A percentile compares a stretch with the other conserved stretches of the same genome.
These are phyloP conservation scores for Crotalus tigris DNA, from an alignment of 2,113 vertebrate species.

Conservation along the genomic window DNA sequence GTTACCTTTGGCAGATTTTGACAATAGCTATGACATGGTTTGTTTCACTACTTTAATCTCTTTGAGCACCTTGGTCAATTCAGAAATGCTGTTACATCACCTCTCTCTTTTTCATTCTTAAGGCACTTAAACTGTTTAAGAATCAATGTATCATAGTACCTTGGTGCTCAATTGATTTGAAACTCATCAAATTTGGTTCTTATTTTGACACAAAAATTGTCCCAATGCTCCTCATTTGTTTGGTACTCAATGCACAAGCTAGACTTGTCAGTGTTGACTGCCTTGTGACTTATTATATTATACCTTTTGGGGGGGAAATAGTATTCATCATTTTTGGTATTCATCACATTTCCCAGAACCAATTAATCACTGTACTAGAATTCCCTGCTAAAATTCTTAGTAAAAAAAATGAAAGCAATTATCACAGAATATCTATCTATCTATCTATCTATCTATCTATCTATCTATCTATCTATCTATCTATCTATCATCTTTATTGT, in stretches of 20 bases:
- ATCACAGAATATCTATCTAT: not conserved
- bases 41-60: constrained; percentile 10
- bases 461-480: not conserved
- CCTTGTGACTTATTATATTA: not conserved
- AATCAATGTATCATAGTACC: not conserved
- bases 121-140: not conserved
- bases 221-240: not conserved
- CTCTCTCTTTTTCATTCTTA: not conserved
- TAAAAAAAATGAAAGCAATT: not conserved
- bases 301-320: not conserved
- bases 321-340: not conserved
- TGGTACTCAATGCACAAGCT: not conserved
- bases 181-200: not conserved
- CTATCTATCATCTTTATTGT: not conserved
- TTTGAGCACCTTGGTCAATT: constrained; percentile 12
- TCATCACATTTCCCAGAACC: not conserved
- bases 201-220: not conserved
- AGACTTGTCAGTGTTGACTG: not conserved
- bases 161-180: no score
- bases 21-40: not conserved
- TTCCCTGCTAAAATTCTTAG: not conserved
- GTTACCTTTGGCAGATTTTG: constrained; percentile 17
- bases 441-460: no score
- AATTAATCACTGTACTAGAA: not conserved
- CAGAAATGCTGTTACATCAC: constrained; percentile 11